Base-by-base conservation (phyloP, 2,888 invertebrate species). In the Spodoptera exigua region DNA sequence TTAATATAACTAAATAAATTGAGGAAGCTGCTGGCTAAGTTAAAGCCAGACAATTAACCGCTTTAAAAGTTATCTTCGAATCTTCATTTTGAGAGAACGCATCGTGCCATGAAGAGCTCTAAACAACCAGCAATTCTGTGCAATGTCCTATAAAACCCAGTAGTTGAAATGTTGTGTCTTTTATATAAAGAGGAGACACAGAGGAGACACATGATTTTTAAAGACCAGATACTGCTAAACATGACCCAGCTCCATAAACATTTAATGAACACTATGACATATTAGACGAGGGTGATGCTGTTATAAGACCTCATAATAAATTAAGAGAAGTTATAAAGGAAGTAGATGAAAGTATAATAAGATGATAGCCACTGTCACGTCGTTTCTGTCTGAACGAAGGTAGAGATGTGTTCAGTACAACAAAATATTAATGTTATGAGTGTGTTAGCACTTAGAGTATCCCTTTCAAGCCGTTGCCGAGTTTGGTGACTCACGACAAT, bases 401-500 rank as follows among this genome's bases (percentile, higher is more conserved):
- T 36, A 21, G 47, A 39, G 49, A 71, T 46, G 56, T 45, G 16
- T 47, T 21, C 43, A 48, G 13, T 21, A 47, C 13, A 54, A 70
- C 44, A 43, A 51, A 27, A 27, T 27, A 27, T 27, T 27, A 27
- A 55, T 41, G 35, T 46, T 27, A 70, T 35, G 54, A 51, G n/a
- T 53, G 44, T 57, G 36, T 40, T 44, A 45, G 39, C 46, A 56
- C 21, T 74, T 49, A 36, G 39, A 55, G 55, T 59, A 58, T 66
- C 68, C 72, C 57, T 67, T 75, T 54, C 51, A 54, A 54, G 62
- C 13, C 46, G 59, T 55, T 37, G 35, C 36, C 51, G 51, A 14
- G 21, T 18, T 46, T 41, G 34, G 54, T 62, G 74, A 76, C 57
- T 70, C 77, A 74, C 34, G 39, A 43, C 13, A 48, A 47, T 48